phyloP scores from a whole-genome alignment of 2,797 vertebrate species.

The Pantherophis vulpinus region DNA sequence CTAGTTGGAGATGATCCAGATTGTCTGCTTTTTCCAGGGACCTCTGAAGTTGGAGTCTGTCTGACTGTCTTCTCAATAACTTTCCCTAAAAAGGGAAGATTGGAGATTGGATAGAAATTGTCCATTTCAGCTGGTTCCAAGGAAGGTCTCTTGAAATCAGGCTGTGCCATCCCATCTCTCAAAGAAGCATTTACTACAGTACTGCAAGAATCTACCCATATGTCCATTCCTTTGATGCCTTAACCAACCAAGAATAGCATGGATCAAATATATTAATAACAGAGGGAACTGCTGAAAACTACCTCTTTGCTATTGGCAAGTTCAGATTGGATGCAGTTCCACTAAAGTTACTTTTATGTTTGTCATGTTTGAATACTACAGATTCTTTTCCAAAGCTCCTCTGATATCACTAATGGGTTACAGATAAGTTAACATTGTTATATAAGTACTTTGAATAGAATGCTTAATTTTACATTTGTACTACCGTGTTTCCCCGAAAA shows the following conservation, averaged over 20 bases:
- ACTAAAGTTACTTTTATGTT: background rate
- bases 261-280: background rate
- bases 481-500: background rate
- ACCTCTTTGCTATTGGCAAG: background rate
- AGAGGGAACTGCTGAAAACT: background rate
- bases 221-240: background rate
- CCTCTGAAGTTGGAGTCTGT: background rate
- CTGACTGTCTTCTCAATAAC: background rate
- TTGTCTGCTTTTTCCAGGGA: background rate
- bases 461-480: background rate
- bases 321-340: background rate
- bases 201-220: background rate
- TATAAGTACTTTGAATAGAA: background rate
- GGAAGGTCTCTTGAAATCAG: background rate
- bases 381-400: background rate
- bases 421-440: background rate
- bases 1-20: background rate
- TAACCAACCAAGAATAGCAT: background rate
- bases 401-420: background rate
- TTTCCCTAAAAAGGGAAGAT: background rate
- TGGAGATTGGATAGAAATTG: background rate
- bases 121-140: background rate
- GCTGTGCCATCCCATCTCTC: background rate
- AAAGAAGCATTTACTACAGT: background rate
- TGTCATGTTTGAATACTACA: background rate